These are phyloP conservation scores for Lamprotornis superbus DNA, from an alignment of 2,113 vertebrate genomes.

Conservation along the genomic window DNA sequence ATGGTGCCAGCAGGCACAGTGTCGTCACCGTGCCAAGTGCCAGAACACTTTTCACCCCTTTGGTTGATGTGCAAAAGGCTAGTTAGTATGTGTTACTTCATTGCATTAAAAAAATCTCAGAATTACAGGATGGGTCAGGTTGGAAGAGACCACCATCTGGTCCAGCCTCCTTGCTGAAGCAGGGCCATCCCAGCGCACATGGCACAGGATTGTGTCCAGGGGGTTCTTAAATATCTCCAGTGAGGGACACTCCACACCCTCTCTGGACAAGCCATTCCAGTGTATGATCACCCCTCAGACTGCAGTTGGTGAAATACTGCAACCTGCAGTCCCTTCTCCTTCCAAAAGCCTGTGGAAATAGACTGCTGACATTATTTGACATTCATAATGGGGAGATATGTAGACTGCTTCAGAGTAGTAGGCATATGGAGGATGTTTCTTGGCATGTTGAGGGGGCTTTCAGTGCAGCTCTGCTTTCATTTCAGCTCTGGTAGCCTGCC, in stretches of 20 bases:
- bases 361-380: accelerated
- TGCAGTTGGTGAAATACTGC: not conserved
- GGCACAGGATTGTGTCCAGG: not conserved
- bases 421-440: not conserved
- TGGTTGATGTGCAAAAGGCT: not conserved
- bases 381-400: not conserved
- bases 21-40: accelerated
- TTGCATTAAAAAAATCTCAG: not conserved
- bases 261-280: not conserved
- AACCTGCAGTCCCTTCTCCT: not conserved
- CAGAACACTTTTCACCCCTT: not conserved
- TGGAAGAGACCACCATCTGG: not conserved
- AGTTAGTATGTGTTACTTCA: not conserved
- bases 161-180: not conserved
- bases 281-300: not conserved
- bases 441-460: not conserved
- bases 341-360: not conserved
- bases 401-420: not conserved
- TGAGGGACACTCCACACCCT: not conserved
- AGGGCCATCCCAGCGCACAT: not conserved
- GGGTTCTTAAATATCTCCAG: not conserved
- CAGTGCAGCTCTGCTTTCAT: not conserved
- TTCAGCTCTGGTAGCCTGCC: not conserved
- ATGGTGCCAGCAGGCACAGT: not conserved
- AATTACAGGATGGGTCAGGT: not conserved